These are phyloP conservation scores for Epinotia bilunana DNA, from an alignment of 2,888 invertebrate species.

Conservation along the genomic window DNA sequence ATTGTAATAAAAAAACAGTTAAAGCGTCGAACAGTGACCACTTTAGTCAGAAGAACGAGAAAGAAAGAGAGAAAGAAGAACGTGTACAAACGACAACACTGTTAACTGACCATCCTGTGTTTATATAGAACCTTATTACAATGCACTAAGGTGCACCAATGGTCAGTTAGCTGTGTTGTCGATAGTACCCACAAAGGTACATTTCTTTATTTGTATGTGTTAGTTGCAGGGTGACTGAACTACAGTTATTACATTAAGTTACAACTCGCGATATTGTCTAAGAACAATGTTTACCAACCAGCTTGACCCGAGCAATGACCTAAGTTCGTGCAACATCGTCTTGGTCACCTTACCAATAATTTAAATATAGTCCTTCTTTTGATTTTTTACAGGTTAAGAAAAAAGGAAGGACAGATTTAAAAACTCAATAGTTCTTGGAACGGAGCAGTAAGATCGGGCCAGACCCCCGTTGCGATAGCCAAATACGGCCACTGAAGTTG, in stretches of 20 bases:
- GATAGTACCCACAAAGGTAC: too few relatives aligned
- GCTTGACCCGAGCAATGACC: conserved; percentile 30
- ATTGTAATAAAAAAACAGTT: not conserved
- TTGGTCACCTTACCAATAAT: not conserved
- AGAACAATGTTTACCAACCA: conserved; percentile 29
- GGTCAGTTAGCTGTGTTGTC: too few relatives aligned
- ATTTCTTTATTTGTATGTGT: not conserved
- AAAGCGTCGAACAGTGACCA: not conserved
- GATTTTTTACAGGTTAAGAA: not conserved
- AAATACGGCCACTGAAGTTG: not conserved
- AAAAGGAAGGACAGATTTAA: not conserved
- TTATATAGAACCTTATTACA: too few relatives aligned
- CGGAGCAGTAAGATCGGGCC: not conserved
- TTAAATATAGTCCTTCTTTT: not conserved
- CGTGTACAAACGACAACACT: too few relatives aligned
- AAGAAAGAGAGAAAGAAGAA: too few relatives aligned
- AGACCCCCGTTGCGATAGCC: not conserved
- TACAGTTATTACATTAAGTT: conserved; percentile 1
- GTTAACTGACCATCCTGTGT: too few relatives aligned
- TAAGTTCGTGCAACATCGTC: conserved; percentile 18
- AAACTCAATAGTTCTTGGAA: not conserved
- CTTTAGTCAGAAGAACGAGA: not conserved
- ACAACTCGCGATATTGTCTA: conserved; percentile 29
- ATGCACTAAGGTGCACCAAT: too few relatives aligned
- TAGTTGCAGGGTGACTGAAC: conserved; percentile 10